Percentiles rank a stretch among this genome's conserved stretches.
Evolutionary conservation across 2,888 invertebrate genomes (phyloP).

Genomic region (Tiliacea citrago): DNA sequence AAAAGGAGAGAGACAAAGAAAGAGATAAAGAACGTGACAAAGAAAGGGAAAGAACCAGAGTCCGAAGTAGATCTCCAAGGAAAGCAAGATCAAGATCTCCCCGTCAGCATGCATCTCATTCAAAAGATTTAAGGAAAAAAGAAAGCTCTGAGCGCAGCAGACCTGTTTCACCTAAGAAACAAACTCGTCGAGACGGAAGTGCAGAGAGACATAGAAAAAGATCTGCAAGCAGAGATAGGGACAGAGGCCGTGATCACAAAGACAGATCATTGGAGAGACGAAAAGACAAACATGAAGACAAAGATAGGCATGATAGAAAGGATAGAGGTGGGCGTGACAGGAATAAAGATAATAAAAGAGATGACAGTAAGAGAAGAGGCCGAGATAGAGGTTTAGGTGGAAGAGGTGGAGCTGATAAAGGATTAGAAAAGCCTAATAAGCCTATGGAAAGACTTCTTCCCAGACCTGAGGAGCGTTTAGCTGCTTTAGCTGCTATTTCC

Average conservation of each 20-base stretch:
- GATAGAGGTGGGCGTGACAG: conserved; percentile 93
- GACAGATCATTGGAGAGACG: conserved; percentile 87
- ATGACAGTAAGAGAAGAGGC: conserved; percentile 89
- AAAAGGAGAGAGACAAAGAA: conserved; percentile 86
- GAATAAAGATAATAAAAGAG: conserved; percentile 88
- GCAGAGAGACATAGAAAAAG: conserved; percentile 84
- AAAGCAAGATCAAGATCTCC: conserved; percentile 87
- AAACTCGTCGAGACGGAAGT: conserved; percentile 83
- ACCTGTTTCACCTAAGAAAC: conserved; percentile 88
- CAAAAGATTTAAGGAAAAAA: conserved; percentile 85
- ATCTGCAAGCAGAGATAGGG: conserved; percentile 88
- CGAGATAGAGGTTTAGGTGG: conserved; percentile 88
- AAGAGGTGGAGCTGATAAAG: conserved; percentile 85
- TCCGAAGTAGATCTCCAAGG: conserved; percentile 87
- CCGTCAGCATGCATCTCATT: conserved; percentile 78
- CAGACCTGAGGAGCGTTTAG: conserved; percentile 92
- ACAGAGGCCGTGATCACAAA: conserved; percentile 88
- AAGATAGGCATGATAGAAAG: conserved; percentile 92
- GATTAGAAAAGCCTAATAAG: conserved; percentile 91
- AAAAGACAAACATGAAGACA: conserved; percentile 90
- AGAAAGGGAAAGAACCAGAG: conserved; percentile 89
- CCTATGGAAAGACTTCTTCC: conserved; percentile 92
- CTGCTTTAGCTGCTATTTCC: conserved; percentile 90
- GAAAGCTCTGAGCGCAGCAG: conserved; percentile 88
- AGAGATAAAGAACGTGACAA: conserved; percentile 88